Conservation (phyloP, 2,888 invertebrate genomes). For the Formica aserva region DNA sequence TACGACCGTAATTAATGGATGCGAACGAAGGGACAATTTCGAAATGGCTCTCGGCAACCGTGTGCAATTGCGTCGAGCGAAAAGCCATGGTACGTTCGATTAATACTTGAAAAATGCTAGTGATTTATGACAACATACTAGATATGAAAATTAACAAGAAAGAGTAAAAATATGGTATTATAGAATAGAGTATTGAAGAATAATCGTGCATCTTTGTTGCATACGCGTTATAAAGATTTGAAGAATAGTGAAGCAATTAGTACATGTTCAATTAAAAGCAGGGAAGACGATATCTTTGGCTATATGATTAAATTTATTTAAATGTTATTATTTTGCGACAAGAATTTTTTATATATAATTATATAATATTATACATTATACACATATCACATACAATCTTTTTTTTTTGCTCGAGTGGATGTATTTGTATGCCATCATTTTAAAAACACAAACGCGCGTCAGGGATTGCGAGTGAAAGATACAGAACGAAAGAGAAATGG, state of each 20-base stretch:
- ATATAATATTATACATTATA: background rate
- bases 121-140: constrained; percentile 32
- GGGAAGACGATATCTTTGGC: background rate
- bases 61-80: constrained; percentile 75
- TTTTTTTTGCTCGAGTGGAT: background rate
- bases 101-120: constrained; percentile 48
- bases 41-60: constrained; percentile 73
- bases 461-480: constrained; percentile 29
- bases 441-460: constrained; percentile 23
- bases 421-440: background rate
- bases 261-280: background rate
- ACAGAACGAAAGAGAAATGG: constrained; percentile 38
- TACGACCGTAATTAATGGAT: constrained; percentile 71
- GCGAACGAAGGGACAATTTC: constrained; percentile 71
- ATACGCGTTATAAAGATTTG: background rate
- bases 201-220: background rate
- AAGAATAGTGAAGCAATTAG: background rate
- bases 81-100: constrained; percentile 63
- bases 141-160: constrained; percentile 21
- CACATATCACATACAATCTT: background rate
- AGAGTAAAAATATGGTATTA: background rate
- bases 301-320: background rate
- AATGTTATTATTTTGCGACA: background rate
- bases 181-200: background rate
- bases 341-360: background rate